phyloP scores from a whole-genome alignment of 2,797 vertebrate species.

The Spea hammondii region DNA sequence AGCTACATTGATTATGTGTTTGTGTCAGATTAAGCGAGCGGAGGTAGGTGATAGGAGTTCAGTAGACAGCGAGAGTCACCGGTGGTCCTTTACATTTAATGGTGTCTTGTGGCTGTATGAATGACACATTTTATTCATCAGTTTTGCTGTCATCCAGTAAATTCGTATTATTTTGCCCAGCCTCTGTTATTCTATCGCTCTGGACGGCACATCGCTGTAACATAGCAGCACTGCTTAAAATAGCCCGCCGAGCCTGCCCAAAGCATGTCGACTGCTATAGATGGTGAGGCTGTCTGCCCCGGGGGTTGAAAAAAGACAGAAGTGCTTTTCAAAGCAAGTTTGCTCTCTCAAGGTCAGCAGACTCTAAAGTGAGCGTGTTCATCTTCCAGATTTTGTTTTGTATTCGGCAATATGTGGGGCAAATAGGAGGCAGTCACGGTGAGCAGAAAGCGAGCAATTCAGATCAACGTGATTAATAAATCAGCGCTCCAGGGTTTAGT shows the following conservation, averaged over 20 bases:
- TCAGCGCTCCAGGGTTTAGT: too few species aligned
- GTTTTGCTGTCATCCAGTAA: not conserved
- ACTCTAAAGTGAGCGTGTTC: constrained; percentile 81
- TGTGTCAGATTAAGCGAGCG: too few species aligned
- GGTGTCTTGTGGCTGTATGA: not conserved
- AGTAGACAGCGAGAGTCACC: too few species aligned
- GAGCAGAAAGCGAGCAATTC: not conserved
- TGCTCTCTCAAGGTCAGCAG: constrained; percentile 87
- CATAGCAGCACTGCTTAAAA: constrained; percentile 85
- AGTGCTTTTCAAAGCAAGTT: constrained; percentile 81
- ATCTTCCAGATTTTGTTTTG: not conserved
- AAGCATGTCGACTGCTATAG: constrained; percentile 91
- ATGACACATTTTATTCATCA: not conserved
- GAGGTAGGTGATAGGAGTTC: too few species aligned
- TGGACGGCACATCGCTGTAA: constrained; percentile 72
- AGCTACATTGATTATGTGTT: too few species aligned
- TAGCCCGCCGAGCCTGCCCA: constrained; percentile 80
- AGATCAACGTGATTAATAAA: too few species aligned
- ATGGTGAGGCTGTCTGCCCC: constrained; percentile 89
- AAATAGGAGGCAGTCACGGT: not conserved
- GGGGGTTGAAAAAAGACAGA: constrained; percentile 84
- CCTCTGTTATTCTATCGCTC: constrained; percentile 67
- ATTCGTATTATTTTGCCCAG: constrained; percentile 14
- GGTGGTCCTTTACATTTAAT: not conserved
- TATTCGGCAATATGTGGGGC: not conserved